Conservation (phyloP, 2,888 invertebrate species). For the Ligdia adustata region DNA sequence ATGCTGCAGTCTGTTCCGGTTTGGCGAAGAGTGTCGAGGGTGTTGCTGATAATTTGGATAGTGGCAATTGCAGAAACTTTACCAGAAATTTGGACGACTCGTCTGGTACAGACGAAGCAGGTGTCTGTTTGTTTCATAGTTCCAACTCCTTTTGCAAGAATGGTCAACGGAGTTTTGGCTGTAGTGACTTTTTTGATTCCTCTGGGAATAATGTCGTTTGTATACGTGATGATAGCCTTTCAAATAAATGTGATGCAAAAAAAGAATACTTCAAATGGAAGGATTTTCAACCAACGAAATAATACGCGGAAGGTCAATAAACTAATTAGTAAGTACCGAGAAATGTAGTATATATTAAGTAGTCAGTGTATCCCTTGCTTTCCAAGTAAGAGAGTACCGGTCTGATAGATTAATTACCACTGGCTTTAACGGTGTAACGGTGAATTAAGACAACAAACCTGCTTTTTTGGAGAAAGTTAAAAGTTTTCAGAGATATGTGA, state of each 20-base stretch:
- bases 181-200: constrained; percentile 57
- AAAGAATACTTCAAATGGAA: constrained; percentile 38
- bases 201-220: constrained; percentile 55
- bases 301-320: constrained; percentile 62
- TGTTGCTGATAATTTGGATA: constrained; percentile 53
- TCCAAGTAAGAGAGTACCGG: no score
- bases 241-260: constrained; percentile 53
- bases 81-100: constrained; percentile 56
- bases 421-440: no score
- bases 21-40: constrained; percentile 54
- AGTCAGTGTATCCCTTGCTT: no score
- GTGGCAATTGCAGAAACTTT: constrained; percentile 53
- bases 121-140: constrained; percentile 51
- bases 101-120: constrained; percentile 45
- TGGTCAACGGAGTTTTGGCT: constrained; percentile 53
- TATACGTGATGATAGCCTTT: constrained; percentile 59
- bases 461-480: no score
- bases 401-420: no score
- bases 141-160: constrained; percentile 49
- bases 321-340: constrained; percentile 56
- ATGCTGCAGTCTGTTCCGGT: constrained; percentile 47
- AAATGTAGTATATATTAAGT: not conserved
- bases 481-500: no score
- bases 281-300: constrained; percentile 56
- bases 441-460: no score